These are phyloP conservation scores for Anseranas semipalmata DNA, from an alignment of 2,113 vertebrate genomes.

Conservation along the genomic window DNA sequence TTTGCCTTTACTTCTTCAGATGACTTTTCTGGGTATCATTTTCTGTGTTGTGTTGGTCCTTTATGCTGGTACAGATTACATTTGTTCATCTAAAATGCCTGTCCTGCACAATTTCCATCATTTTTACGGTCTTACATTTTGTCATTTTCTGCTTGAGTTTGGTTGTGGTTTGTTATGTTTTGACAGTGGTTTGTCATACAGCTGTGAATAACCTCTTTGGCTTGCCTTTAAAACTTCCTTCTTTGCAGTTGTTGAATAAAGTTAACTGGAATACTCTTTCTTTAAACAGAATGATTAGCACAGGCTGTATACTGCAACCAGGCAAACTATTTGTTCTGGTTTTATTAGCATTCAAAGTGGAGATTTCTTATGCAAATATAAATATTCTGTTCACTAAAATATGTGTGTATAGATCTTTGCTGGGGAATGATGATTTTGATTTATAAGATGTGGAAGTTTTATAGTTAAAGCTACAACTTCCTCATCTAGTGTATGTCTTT, in stretches of 20 bases:
- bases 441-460: background rate
- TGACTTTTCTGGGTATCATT: slow-evolving; percentile 48
- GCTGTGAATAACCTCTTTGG: slow-evolving; percentile 61
- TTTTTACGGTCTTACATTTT: slow-evolving; percentile 73
- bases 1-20: slow-evolving; percentile 74
- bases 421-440: background rate
- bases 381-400: background rate
- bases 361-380: background rate
- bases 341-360: background rate
- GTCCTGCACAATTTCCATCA: slow-evolving; percentile 75
- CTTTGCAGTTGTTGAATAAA: slow-evolving; percentile 61
- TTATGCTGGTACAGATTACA: slow-evolving; percentile 69
- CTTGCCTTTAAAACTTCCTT: slow-evolving; percentile 73
- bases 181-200: slow-evolving; percentile 76
- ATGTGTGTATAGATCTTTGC: background rate
- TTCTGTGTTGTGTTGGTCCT: slow-evolving; percentile 46
- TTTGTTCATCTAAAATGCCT: slow-evolving; percentile 75
- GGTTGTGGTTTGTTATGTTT: slow-evolving; percentile 74
- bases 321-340: background rate
- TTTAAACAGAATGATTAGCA: slow-evolving; percentile 19
- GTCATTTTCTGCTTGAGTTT: slow-evolving; percentile 69
- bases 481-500: background rate
- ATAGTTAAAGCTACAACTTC: background rate
- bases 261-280: slow-evolving; percentile 43
- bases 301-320: background rate